These are phyloP conservation scores for Diadophis punctatus DNA, from an alignment of 2,113 vertebrate genomes.

Conservation along the genomic window DNA sequence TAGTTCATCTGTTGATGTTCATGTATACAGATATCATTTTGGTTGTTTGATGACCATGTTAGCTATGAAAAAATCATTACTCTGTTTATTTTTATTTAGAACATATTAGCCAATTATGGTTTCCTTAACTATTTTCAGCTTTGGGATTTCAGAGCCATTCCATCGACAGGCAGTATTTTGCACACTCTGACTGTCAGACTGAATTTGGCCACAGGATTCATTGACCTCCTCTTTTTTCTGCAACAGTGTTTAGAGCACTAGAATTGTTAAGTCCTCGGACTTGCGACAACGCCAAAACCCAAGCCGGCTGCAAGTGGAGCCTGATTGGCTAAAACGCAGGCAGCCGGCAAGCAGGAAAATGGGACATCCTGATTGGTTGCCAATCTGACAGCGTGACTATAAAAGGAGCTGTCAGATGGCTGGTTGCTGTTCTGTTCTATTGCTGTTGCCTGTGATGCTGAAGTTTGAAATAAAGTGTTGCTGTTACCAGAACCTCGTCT, in stretches of 20 bases:
- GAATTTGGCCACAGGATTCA: background rate
- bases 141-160: background rate
- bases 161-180: background rate
- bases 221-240: background rate
- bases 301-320: no score
- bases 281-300: no score
- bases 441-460: no score
- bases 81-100: background rate
- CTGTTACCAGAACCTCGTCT: no score
- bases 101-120: background rate
- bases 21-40: background rate
- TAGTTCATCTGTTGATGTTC: background rate
- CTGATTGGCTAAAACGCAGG: no score
- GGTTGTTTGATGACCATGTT: background rate
- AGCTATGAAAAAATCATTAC: background rate
- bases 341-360: no score
- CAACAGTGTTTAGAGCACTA: background rate
- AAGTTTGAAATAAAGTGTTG: no score
- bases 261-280: no score
- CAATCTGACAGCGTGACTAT: no score
- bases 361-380: no score
- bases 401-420: no score
- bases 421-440: no score
- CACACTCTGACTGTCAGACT: background rate
- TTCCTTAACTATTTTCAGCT: background rate